These are phyloP conservation scores for Cyclopterus lumpus DNA, from an alignment of 2,797 vertebrate species.

Conservation along the genomic window DNA sequence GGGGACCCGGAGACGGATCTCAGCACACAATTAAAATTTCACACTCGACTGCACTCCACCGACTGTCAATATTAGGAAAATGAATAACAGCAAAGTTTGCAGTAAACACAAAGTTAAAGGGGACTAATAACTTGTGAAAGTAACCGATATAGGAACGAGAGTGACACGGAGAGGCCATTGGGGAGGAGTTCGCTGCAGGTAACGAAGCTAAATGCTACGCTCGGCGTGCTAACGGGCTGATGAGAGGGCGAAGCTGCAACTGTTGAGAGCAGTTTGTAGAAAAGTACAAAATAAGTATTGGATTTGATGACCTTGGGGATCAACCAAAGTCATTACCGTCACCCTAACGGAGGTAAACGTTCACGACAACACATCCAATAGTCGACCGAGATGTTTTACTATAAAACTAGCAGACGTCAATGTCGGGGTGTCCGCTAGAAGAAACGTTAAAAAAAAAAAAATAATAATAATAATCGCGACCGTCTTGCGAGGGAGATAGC, in stretches of 20 bases:
- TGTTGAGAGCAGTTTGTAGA: background rate
- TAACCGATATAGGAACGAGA: slow-evolving; percentile 13
- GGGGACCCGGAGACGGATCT: slow-evolving; percentile 64
- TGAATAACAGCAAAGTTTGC: slow-evolving; percentile 66
- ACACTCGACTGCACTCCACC: slow-evolving; percentile 67
- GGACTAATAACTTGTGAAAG: slow-evolving; percentile 40
- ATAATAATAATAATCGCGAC: too few relatives aligned
- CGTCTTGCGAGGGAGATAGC: background rate
- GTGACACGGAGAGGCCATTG: slow-evolving; percentile 13
- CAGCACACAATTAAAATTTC: slow-evolving; percentile 81
- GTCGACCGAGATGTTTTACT: too few relatives aligned
- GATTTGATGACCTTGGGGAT: background rate
- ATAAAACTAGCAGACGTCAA: too few relatives aligned
- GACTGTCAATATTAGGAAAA: slow-evolving; percentile 73
- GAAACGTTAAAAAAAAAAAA: too few relatives aligned
- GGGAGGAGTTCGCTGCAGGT: background rate
- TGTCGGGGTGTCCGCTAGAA: too few relatives aligned
- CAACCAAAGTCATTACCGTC: background rate
- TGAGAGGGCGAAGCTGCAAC: background rate
- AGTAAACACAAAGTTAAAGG: slow-evolving; percentile 64
- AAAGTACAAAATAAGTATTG: too few relatives aligned
- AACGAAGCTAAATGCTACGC: background rate
- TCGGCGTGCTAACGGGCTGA: background rate
- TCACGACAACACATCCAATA: background rate
- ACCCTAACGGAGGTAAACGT: background rate